These are phyloP conservation scores for Seira musarum DNA, from an alignment of 2,888 invertebrate genomes.

Conservation along the genomic window DNA sequence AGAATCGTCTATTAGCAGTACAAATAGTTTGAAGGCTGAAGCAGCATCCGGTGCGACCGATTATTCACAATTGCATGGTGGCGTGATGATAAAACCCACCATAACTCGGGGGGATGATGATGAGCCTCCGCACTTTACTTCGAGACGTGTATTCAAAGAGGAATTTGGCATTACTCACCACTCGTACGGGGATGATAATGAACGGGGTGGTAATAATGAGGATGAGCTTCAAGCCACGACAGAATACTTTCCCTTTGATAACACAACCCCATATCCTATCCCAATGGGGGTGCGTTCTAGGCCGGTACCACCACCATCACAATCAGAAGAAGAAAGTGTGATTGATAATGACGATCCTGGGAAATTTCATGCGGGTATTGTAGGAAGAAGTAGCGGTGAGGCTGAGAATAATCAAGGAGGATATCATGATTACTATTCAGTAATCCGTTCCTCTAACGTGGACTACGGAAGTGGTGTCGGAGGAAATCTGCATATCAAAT, in stretches of 20 bases:
- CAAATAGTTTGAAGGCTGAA: constrained; percentile 29
- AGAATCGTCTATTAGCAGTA: background rate
- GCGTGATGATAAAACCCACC: constrained; percentile 40
- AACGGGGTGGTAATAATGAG: constrained; percentile 18
- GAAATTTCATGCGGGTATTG: constrained; percentile 9
- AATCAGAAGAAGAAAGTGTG: constrained; percentile 28
- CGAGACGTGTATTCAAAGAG: constrained; percentile 57
- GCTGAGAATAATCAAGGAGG: background rate
- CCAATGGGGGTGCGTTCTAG: constrained; percentile 30
- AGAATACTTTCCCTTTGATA: constrained; percentile 40
- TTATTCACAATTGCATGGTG: constrained; percentile 24
- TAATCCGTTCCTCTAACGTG: constrained; percentile 29
- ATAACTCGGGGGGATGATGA: constrained; percentile 32
- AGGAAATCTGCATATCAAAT: constrained; percentile 48
- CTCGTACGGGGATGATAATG: constrained; percentile 38
- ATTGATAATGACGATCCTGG: constrained; percentile 31
- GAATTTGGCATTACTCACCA: constrained; percentile 58
- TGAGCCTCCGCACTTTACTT: constrained; percentile 52
- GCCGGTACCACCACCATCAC: background rate
- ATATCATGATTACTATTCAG: constrained; percentile 60
- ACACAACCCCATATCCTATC: constrained; percentile 33
- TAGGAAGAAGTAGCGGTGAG: constrained; percentile 13
- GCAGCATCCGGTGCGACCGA: constrained; percentile 37
- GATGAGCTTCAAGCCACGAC: constrained; percentile 51
- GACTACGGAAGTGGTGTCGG: constrained; percentile 10